Evolutionary conservation across 2,797 vertebrate genomes (phyloP).

Genomic region (Sphenopsis melanotis): DNA sequence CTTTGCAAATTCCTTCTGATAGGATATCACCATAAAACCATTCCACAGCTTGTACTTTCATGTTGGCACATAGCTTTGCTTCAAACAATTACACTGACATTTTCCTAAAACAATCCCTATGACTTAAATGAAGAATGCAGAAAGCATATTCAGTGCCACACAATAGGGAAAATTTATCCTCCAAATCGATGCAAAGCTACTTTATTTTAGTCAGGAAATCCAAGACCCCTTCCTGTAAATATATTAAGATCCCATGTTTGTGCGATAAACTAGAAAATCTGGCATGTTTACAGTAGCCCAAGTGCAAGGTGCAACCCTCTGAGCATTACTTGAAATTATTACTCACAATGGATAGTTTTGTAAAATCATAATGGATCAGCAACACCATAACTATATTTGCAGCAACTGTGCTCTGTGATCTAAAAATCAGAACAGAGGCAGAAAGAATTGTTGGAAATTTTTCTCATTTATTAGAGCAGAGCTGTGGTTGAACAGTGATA

Average conservation of each 20-base stretch:
- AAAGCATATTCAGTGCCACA: slow-evolving; percentile 61
- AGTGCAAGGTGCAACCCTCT: slow-evolving; percentile 32
- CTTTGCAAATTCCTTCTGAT: slow-evolving; percentile 53
- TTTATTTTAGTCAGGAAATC: slow-evolving; percentile 73
- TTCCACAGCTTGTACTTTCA: slow-evolving; percentile 40
- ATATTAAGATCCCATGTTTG: slow-evolving; percentile 52
- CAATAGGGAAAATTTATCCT: slow-evolving; percentile 74
- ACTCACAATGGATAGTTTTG: not conserved
- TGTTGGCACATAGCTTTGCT: slow-evolving; percentile 31
- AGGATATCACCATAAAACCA: not conserved
- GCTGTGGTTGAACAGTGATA: not conserved
- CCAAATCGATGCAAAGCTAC: slow-evolving; percentile 60
- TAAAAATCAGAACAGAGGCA: slow-evolving; percentile 22
- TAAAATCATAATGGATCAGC: not conserved
- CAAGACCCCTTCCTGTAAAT: slow-evolving; percentile 62
- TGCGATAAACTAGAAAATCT: slow-evolving; percentile 37
- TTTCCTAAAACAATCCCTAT: slow-evolving; percentile 66
- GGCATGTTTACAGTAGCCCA: slow-evolving; percentile 41
- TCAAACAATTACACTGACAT: slow-evolving; percentile 68
- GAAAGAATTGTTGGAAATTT: not conserved
- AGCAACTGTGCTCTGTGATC: not conserved
- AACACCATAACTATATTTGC: not conserved
- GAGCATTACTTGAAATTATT: not conserved
- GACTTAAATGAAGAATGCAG: slow-evolving; percentile 71
- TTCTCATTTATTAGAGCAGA: not conserved